Percentiles rank a stretch among this genome's conserved stretches.
These are phyloP conservation scores for Anguilla megastoma DNA, from an alignment of 2,797 vertebrate genomes.

Conservation along the genomic window DNA sequence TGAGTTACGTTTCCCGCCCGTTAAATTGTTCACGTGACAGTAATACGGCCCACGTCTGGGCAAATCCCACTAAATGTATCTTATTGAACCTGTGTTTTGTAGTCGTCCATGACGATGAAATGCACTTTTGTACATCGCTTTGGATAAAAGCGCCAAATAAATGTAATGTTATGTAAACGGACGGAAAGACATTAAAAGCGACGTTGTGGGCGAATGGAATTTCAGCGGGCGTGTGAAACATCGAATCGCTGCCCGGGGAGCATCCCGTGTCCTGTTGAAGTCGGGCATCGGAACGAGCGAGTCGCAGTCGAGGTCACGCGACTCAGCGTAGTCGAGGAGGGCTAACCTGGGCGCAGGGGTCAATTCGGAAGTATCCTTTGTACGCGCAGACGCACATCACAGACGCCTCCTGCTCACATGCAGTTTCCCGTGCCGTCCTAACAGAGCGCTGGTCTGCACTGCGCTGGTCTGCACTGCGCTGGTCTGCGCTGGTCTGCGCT, in stretches of 20 bases:
- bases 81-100: too few species aligned
- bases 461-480: too few species aligned
- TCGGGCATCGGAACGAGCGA: neutral
- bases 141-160: too few species aligned
- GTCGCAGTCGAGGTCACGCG: neutral
- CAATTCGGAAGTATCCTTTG: neutral
- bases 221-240: neutral
- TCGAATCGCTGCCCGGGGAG: neutral
- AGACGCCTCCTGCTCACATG: neutral
- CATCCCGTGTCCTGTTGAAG: neutral
- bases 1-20: neutral
- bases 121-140: too few species aligned
- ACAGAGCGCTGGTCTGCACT: neutral
- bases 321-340: neutral
- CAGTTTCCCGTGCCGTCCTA: neutral
- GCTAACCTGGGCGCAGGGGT: neutral
- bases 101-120: too few species aligned
- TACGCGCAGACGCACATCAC: neutral
- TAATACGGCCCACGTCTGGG: neutral
- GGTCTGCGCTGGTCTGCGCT: too few species aligned
- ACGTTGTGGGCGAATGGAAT: neutral
- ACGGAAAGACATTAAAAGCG: neutral
- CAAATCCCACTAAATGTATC: neutral
- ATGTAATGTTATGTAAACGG: neutral
- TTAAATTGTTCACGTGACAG: neutral